Conservation (phyloP, 2,113 vertebrate species). For the Haplochromis burtoni region DNA sequence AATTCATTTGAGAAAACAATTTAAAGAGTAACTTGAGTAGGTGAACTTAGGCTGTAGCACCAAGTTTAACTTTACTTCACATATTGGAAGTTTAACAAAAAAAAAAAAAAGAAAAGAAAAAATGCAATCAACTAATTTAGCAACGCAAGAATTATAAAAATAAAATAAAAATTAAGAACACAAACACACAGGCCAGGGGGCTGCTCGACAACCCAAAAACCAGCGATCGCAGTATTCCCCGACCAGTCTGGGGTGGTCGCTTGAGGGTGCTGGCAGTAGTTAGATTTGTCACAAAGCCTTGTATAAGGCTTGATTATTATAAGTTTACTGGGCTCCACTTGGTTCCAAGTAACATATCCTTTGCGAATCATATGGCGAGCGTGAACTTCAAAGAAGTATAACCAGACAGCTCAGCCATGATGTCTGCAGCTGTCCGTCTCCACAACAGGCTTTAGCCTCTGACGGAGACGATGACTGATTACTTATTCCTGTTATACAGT, state of each 20-base stretch:
- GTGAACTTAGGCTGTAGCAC: not conserved
- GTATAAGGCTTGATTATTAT: not conserved
- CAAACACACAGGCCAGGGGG: not conserved
- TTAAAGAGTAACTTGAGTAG: not conserved
- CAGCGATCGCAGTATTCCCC: not conserved
- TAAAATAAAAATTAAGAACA: not conserved
- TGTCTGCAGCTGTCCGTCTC: not conserved
- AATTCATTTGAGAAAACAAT: not conserved
- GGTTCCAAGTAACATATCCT: not conserved
- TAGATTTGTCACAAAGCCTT: not conserved
- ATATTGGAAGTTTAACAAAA: not conserved
- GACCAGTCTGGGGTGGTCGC: not conserved
- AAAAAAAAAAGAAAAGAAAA: not conserved
- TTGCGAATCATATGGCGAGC: not conserved
- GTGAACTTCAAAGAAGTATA: not conserved
- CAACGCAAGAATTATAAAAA: not conserved
- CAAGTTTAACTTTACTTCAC: not conserved
- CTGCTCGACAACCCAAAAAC: not conserved
- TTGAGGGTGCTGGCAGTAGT: not conserved
- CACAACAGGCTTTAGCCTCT: not conserved
- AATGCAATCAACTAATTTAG: not conserved
- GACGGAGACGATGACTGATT: not conserved
- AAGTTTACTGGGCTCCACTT: not conserved
- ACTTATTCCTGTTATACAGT: not conserved
- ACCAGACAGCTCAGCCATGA: not conserved